Base-by-base conservation (phyloP, 2,113 vertebrate genomes). In the Podiceps cristatus region DNA sequence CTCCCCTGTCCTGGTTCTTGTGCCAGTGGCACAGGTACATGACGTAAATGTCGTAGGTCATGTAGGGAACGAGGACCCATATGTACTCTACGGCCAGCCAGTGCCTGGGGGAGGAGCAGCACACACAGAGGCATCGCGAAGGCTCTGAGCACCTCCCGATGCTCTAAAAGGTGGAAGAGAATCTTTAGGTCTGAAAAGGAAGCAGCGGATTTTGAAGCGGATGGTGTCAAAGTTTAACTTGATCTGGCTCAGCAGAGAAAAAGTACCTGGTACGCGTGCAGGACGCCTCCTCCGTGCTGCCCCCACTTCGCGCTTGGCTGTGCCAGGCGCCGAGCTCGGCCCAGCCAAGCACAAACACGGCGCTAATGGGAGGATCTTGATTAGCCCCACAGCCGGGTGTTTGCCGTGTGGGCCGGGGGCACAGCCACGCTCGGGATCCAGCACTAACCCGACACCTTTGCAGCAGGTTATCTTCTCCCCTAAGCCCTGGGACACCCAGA, bases 11-110 rank as follows among this genome's bases (percentile, higher is more conserved):
- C 47, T 59, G 96, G 97, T 98, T 98, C 97, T 99, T 99, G 97
- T 99, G 98, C 98, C 99, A 99, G 94, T 99, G 99, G 95, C 99
- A 99, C 85, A 99, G 98, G 97, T 99, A 99, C 99, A 99, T 99
- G 96, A 99, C 99, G 0, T 98, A 99, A 86, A 98, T 97, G 98
- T 99, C 99, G 2, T 99, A 99, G 23, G 98, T 97, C 99, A 99
- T 99, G 98, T 99, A 99, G 58, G 99, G 99, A 33, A 99, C 98
- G 7, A 99, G 98, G 40, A 99, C 98, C 99, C 99, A 99, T 91
- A 99, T 81, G 66, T 99, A 99, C 78, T 99, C 98, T 12, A 98
- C 98, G 2, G 99, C 98, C 94, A 99, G 98, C 99, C 99, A 99
- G 98, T 99, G 99, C 96, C 99, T 99, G 68, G 84, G 91, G 98